These are phyloP conservation scores for Schlechtendalia chinensis DNA, from an alignment of 1,140 invertebrate genomes.

Conservation along the genomic window DNA sequence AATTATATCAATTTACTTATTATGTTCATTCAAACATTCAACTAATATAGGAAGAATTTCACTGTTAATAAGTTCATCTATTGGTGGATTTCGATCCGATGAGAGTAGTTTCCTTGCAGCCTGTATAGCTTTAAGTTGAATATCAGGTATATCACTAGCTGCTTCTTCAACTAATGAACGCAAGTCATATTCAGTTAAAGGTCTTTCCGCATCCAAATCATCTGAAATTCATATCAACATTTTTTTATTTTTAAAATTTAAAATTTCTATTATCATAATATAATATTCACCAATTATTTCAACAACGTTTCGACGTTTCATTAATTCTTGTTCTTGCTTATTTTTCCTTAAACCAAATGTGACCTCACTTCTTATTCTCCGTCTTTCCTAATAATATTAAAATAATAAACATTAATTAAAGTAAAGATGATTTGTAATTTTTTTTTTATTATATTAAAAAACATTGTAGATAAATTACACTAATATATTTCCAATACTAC, in stretches of 20 bases:
- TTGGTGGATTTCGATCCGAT: constrained; percentile 97
- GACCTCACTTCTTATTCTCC: constrained; percentile 90
- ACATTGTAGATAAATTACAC: no score
- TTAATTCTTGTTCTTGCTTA: constrained; percentile 92
- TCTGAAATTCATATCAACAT: constrained; percentile 57
- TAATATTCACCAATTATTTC: constrained; percentile 68
- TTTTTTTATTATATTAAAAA: no score
- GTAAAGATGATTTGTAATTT: no score
- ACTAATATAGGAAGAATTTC: constrained; percentile 94
- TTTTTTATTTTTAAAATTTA: no score
- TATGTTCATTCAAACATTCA: constrained; percentile 78
- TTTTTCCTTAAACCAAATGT: constrained; percentile 94
- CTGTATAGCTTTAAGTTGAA: constrained; percentile 80
- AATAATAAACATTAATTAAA: no score
- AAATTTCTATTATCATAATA: constrained; percentile 36
- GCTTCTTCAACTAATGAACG: constrained; percentile 67
- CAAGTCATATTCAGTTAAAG: constrained; percentile 66
- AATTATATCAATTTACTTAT: constrained; percentile 62
- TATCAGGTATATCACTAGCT: constrained; percentile 68
- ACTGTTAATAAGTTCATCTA: constrained; percentile 90
- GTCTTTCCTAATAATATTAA: constrained; percentile 77
- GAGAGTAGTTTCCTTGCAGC: constrained; percentile 91
- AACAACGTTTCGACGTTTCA: constrained; percentile 93
- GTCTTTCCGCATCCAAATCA: constrained; percentile 72
- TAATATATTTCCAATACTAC: no score